Base-by-base conservation (phyloP, 2,797 vertebrate genomes). In the Emys orbicularis region DNA sequence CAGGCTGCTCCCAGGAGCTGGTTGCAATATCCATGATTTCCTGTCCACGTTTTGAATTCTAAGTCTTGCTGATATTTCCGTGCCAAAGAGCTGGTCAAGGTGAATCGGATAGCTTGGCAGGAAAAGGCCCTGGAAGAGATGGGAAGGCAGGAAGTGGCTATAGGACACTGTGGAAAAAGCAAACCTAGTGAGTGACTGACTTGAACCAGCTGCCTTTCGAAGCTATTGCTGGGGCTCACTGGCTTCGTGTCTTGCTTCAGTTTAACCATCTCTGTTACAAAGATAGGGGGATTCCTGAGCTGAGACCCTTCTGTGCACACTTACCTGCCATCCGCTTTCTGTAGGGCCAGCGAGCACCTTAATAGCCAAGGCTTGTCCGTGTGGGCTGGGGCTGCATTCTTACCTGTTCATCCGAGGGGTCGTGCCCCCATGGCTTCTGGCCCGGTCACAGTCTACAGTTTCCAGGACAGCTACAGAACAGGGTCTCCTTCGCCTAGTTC, bases 1-100 rank as follows among this genome's bases (percentile, higher is more conserved):
- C 95, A 90, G 68, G 50, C 50, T 3, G 1, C 52, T 82, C 94
- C 94, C 90, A 21, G 86, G 93, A 90, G 92, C 85, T 53, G 96
- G 90, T 61, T 91, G 15, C 86, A 47, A 85, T 86, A 87, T 91
- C 93, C 72, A 89, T 16, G 4, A 27, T 86, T 96, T 95, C 93
- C 92, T 94, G 87, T 19, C 3, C n/a, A 7, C 13, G 21, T 37
- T 72, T 52, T 9, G 89, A 11, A 19, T 68, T 34, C 31, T 0
- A 6, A 47, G 79, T 2, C 91, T 86, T 37, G 34, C 1, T 7
- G 90, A 61, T 56, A 1, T 15, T 86, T 47, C 16, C 61, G 88
- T 82, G 90, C 93, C 87, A 41, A 19, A 61, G 93, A 61, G 89
- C 8, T 65, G 80, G 84, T 86, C 9, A 80, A 87, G 92, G 88